Evolutionary conservation across 2,113 vertebrate species (phyloP).

Genomic region (Dryoscopus gambensis): DNA sequence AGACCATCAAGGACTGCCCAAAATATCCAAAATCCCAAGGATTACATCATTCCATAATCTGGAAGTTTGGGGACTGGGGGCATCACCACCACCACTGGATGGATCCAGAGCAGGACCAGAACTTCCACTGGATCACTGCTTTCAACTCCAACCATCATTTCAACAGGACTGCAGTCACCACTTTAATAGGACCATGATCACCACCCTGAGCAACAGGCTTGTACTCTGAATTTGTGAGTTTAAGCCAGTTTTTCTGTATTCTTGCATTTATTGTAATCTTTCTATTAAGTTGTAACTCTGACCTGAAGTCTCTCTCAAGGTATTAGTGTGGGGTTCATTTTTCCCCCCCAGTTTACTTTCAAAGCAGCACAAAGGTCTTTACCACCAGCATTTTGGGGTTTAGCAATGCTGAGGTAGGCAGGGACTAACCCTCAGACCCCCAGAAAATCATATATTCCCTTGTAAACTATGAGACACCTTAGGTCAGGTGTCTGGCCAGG

Average conservation of each 20-base stretch:
- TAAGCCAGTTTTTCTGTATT: not conserved
- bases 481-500: not conserved
- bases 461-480: not conserved
- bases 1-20: not conserved
- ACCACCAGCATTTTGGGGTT: not conserved
- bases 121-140: not conserved
- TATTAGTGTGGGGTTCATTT: not conserved
- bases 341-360: not conserved
- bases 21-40: not conserved
- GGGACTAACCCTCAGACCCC: not conserved
- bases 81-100: not conserved
- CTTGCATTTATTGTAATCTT: not conserved
- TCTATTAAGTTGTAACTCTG: not conserved
- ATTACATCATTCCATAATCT: not conserved
- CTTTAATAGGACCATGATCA: not conserved
- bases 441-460: not conserved
- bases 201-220: not conserved
- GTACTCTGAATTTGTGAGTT: not conserved
- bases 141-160: not conserved
- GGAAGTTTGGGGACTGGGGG: not conserved
- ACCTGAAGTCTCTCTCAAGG: not conserved
- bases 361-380: not conserved
- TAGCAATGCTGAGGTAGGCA: not conserved
- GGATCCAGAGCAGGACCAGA: not conserved
- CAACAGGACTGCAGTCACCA: not conserved